Evolutionary conservation across 2,888 invertebrate species (phyloP), one percentile per base, ranked within the genome.

Genomic region (Apeira syringaria): DNA sequence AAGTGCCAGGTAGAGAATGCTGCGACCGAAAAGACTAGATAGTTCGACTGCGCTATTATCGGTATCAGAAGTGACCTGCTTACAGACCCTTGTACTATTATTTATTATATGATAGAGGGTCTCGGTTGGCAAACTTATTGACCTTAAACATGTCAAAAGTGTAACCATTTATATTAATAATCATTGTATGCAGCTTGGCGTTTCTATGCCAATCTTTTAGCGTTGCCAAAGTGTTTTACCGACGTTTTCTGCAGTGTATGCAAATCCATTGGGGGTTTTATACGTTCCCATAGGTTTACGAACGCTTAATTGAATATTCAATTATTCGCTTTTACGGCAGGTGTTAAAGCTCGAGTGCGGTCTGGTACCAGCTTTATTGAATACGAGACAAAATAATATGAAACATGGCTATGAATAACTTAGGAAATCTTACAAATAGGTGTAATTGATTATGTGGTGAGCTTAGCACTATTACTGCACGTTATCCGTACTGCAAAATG

Each of bases 251-350:
- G 34, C 40, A 34, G 28, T 17, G 39, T 43, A 58, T 57, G 54
- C 54, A 49, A 57, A 57, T 45, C 38, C 38, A 30, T 52, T 35
- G 48, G 44, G 37, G 13, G 43, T 49, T 52, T 49, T 50, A 54
- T 15, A 47, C 48, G 50, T 46, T 52, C 34, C 42, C 40, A 50
- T 41, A 32, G 42, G 34, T 39, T 48, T 46, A 51, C 47, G 48
- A 33, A 48, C 43, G 17, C 70, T 59, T 67, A 66, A 76, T 75
- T 75, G 68, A 76, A 75, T 77, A 81, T 81, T 74, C 77, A 75
- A 77, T 75, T 74, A 73, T 73, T 61, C 40, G 22, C 27, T 24
- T 43, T 34, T 33, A 44, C 30, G 57, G 51, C 58, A n/a, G 56
- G 17, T 8, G 38, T 34, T 34, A 34, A 34, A 15, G 25, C 13